Conservation (phyloP, 2,797 vertebrate species). For the Sebastes oblongus region DNA sequence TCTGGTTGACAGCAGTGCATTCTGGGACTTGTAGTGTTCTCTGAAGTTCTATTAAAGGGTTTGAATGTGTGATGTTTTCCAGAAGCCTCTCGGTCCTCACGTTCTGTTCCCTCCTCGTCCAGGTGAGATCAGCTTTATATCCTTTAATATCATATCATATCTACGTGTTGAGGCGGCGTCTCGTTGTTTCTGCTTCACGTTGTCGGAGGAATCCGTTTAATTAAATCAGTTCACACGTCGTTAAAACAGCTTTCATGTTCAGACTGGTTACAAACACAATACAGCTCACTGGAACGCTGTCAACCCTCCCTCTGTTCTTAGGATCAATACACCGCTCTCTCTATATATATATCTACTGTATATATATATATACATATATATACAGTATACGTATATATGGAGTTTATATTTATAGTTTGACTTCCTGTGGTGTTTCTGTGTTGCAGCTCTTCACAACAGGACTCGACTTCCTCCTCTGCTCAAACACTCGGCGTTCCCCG, state of each 20-base stretch:
- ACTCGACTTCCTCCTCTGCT: slow-evolving; percentile 48
- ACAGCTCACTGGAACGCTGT: no score
- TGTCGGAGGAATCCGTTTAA: slow-evolving; percentile 2
- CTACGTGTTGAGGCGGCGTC: background rate
- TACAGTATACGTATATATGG: no score
- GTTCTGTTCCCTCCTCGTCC: slow-evolving; percentile 60
- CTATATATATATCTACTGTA: no score
- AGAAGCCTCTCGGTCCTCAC: slow-evolving; percentile 65
- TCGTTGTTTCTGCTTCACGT: background rate
- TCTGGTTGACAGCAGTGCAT: background rate
- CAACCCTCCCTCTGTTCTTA: no score
- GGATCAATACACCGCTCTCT: no score
- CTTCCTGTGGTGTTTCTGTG: background rate
- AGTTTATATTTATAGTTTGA: no score
- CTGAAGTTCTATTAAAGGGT: background rate
- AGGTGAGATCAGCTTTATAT: slow-evolving; percentile 56
- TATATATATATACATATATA: no score
- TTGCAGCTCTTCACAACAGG: slow-evolving; percentile 75
- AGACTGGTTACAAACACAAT: background rate
- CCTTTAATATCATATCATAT: no score
- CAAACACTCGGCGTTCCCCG: slow-evolving; percentile 59
- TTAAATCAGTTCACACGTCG: background rate
- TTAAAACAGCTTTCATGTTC: background rate
- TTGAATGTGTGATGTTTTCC: slow-evolving; percentile 27
- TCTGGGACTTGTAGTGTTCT: background rate